A percentile compares a stretch with the other conserved stretches of the same genome.
Conservation (phyloP, 2,888 invertebrate genomes). For the Syrista parreyssii region DNA sequence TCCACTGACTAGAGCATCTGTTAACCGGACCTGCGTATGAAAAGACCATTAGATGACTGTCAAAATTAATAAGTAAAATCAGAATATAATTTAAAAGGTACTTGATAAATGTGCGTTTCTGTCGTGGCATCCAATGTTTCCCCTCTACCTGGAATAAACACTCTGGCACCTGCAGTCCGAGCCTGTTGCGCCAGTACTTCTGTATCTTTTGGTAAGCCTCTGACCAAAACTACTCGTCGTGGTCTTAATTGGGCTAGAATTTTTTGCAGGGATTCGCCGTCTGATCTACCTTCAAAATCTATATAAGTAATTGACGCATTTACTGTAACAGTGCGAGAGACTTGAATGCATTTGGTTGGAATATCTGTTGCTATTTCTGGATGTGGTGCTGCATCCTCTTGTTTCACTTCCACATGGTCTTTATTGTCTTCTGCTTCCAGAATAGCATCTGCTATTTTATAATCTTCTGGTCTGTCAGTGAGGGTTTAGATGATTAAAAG, state of each 20-base stretch:
- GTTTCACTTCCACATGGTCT: constrained; percentile 74
- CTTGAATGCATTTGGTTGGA: constrained; percentile 89
- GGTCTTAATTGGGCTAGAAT: constrained; percentile 76
- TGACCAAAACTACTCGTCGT: constrained; percentile 76
- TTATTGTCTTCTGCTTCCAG: constrained; percentile 77
- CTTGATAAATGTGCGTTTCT: constrained; percentile 98
- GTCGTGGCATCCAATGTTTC: constrained; percentile 96
- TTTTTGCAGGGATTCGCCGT: constrained; percentile 83
- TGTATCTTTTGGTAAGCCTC: constrained; percentile 79
- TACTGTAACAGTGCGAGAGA: constrained; percentile 80
- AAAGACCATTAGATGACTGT: constrained; percentile 5
- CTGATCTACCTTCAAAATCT: constrained; percentile 95
- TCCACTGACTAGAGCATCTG: constrained; percentile 90
- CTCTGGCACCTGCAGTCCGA: constrained; percentile 75
- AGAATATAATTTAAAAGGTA: constrained; percentile 53
- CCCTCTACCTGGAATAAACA: constrained; percentile 85
- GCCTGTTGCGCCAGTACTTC: constrained; percentile 77
- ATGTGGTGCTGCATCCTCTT: constrained; percentile 70
- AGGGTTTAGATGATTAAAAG: constrained; percentile 1
- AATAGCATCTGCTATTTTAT: constrained; percentile 81
- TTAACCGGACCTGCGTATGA: constrained; percentile 80
- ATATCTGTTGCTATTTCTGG: constrained; percentile 73
- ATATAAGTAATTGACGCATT: constrained; percentile 92
- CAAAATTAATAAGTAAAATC: neutral
- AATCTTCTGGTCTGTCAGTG: constrained; percentile 82